Evolutionary conservation across 1,140 invertebrate species (phyloP).

Genomic region (Lordiphosa mommai): DNA sequence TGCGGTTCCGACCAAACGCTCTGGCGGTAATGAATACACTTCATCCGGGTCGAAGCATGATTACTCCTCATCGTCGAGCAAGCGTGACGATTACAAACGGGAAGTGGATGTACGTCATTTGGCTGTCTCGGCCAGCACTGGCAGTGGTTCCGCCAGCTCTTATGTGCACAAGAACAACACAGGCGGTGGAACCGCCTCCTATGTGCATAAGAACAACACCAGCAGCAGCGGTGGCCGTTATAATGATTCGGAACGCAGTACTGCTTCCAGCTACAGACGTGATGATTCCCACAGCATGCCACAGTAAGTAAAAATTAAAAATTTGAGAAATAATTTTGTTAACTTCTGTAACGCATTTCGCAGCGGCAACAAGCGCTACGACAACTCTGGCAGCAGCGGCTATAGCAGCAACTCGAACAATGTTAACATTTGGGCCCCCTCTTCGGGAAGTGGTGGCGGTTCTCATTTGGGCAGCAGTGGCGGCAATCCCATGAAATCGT

Average conservation of each 20-base stretch:
- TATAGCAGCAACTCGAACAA: conserved; percentile 58
- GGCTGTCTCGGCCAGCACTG: conserved; percentile 34
- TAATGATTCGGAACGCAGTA: conserved; percentile 56
- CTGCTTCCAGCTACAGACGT: conserved; percentile 60
- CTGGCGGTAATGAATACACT: conserved; percentile 54
- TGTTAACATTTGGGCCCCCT: conserved; percentile 62
- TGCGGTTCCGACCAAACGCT: conserved; percentile 59
- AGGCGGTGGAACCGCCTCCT: conserved; percentile 33
- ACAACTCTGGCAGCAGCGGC: conserved; percentile 55
- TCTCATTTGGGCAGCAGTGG: conserved; percentile 49
- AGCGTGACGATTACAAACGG: conserved; percentile 65
- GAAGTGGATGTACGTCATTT: conserved; percentile 67
- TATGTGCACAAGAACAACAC: conserved; percentile 60
- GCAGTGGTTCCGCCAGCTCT: conserved; percentile 47
- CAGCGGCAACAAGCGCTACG: conserved; percentile 67
- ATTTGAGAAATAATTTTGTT: no score
- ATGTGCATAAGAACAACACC: conserved; percentile 54
- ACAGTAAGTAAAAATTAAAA: no score
- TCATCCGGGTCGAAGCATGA: conserved; percentile 59
- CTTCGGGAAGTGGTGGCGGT: conserved; percentile 26
- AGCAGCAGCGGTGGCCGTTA: conserved; percentile 54
- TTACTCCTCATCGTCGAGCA: conserved; percentile 55
- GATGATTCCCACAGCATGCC: conserved; percentile 63
- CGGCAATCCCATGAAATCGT: conserved; percentile 51
- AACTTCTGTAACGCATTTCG: neutral